phyloP scores from a whole-genome alignment of 2,888 invertebrate genomes.

The Cecidostiba fungosa region DNA sequence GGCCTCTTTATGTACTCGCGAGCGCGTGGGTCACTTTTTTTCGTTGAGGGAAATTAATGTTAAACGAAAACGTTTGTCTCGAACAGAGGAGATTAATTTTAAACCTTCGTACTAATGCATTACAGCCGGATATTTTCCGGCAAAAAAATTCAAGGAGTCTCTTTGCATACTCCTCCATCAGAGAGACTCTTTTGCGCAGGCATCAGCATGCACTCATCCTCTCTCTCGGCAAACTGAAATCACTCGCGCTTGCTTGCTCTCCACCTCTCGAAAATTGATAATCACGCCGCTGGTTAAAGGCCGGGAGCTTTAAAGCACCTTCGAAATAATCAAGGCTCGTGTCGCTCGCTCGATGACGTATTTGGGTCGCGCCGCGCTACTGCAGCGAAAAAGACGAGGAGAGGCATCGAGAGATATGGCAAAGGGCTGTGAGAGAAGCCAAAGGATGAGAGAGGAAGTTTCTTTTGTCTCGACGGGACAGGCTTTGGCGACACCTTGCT shows the following conservation, averaged over 20 bases:
- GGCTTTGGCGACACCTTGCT: conserved; percentile 15
- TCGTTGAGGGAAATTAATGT: too few relatives aligned
- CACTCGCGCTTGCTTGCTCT: background rate
- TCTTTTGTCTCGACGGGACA: conserved; percentile 45
- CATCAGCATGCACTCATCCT: too few relatives aligned
- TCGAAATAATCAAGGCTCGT: conserved; percentile 54
- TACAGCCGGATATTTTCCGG: too few relatives aligned
- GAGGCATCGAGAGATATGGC: conserved; percentile 18
- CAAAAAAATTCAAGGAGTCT: too few relatives aligned
- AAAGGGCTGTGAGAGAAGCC: background rate
- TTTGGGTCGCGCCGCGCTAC: conserved; percentile 2
- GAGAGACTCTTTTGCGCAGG: background rate
- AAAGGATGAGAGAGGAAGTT: conserved; percentile 14
- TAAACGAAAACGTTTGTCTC: too few relatives aligned
- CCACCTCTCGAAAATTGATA: conserved; percentile 69
- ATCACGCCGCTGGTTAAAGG: conserved; percentile 70
- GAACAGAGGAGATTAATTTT: too few relatives aligned
- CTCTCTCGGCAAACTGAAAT: conserved; percentile 37
- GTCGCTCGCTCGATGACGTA: background rate
- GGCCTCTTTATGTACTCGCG: background rate
- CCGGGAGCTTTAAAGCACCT: conserved; percentile 43
- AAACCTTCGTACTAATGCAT: too few relatives aligned
- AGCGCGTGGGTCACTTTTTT: background rate
- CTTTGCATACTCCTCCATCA: background rate
- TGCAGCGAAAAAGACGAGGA: background rate